phyloP scores from a whole-genome alignment of 2,797 vertebrate species.

The Ambastaia sidthimunki region DNA sequence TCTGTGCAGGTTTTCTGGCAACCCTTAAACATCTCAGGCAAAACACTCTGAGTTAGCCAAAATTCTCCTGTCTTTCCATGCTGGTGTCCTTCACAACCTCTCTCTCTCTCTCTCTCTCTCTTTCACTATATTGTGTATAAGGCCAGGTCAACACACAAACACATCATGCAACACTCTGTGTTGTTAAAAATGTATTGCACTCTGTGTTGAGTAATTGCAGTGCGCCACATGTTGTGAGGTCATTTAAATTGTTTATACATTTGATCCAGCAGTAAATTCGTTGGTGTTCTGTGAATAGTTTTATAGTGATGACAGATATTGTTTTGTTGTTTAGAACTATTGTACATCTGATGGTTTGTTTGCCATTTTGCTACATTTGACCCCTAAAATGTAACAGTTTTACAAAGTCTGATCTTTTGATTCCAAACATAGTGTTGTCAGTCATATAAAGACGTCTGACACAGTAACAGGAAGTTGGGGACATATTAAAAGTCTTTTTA shows the following conservation, averaged over 20 bases:
- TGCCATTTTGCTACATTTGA: background rate
- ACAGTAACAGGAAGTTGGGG: background rate
- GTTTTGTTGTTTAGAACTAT: conserved; percentile 11
- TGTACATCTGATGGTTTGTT: conserved; percentile 9
- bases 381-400: background rate
- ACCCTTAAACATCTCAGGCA: conserved; percentile 10
- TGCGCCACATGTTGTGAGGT: conserved; percentile 44
- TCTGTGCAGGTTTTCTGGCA: conserved; percentile 33
- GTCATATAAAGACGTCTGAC: background rate
- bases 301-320: conserved; percentile 16
- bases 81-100: conserved; percentile 42
- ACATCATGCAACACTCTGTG: conserved; percentile 35
- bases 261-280: conserved; percentile 33
- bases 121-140: conserved; percentile 20
- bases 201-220: conserved; percentile 37
- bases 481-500: too few relatives aligned
- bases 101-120: background rate
- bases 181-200: conserved; percentile 12
- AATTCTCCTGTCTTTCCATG: conserved; percentile 30
- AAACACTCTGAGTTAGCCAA: conserved; percentile 37
- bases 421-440: background rate
- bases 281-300: conserved; percentile 7
- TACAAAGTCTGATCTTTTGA: background rate
- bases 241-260: conserved; percentile 38
- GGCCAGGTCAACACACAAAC: conserved; percentile 37